Evolutionary conservation across 2,888 invertebrate species (phyloP).

Genomic region (Branchinecta sandiegonensis): DNA sequence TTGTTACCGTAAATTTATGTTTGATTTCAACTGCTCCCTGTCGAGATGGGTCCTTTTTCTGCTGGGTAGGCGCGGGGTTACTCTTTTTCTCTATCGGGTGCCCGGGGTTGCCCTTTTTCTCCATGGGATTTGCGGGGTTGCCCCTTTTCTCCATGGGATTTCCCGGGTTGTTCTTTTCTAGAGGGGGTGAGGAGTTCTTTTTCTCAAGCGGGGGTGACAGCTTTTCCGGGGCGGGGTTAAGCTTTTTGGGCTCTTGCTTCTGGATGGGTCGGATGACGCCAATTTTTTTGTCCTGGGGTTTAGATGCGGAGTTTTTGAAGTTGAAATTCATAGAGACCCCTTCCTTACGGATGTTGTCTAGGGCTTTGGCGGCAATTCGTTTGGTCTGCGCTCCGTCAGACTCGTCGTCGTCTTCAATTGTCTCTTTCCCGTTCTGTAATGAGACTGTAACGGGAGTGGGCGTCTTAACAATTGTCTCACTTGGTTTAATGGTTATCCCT

Average conservation of each 20-base stretch:
- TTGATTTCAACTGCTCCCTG: not conserved
- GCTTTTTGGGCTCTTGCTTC: slow-evolving; percentile 10
- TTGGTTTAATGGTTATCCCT: not conserved
- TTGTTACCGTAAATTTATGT: not conserved
- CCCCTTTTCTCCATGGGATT: not conserved
- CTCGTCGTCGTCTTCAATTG: slow-evolving; percentile 18
- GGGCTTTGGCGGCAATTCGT: slow-evolving; percentile 43
- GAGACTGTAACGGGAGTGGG: too few species aligned
- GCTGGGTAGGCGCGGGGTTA: not conserved
- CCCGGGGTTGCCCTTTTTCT: not conserved
- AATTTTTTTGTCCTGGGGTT: slow-evolving; percentile 38
- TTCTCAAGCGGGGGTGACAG: not conserved
- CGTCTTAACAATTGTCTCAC: not conserved
- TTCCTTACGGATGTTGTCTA: slow-evolving; percentile 48
- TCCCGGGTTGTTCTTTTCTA: not conserved
- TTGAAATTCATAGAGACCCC: slow-evolving; percentile 40
- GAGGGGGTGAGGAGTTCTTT: not conserved
- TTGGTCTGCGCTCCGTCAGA: slow-evolving; percentile 30
- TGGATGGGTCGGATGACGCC: slow-evolving; percentile 39
- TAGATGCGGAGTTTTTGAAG: slow-evolving; percentile 23
- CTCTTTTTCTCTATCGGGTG: not conserved
- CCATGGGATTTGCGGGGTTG: not conserved
- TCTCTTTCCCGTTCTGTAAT: not conserved
- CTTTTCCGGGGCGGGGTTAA: not conserved
- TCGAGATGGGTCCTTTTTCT: not conserved